Evolutionary conservation across 2,888 invertebrate species (phyloP).

Genomic region (Microctonus aethiopoides): DNA sequence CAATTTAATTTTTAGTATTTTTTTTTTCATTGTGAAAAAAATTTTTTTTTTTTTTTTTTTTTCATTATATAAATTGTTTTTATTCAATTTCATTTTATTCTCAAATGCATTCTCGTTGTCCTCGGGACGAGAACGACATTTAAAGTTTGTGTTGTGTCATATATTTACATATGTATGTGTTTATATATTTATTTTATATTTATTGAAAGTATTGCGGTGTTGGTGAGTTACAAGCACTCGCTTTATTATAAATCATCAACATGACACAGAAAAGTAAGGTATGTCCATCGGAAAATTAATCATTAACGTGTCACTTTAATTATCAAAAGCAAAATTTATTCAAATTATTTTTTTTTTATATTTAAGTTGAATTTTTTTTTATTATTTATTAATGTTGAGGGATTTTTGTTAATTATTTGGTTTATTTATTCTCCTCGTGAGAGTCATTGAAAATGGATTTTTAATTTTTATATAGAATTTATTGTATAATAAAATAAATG

Average conservation of each 20-base stretch:
- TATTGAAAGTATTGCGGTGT: too few relatives aligned
- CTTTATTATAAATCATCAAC: conserved; percentile 19
- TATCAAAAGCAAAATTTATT: too few relatives aligned
- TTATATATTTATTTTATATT: not conserved
- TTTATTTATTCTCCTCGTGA: too few relatives aligned
- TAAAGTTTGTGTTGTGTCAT: not conserved
- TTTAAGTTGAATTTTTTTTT: too few relatives aligned
- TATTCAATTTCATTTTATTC: not conserved
- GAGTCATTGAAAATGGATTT: too few relatives aligned
- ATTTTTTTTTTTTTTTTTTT: not conserved
- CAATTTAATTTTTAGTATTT: not conserved
- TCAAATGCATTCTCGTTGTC: not conserved
- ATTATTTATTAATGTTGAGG: too few relatives aligned
- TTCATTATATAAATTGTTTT: not conserved
- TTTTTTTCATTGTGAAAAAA: not conserved
- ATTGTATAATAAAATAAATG: too few relatives aligned
- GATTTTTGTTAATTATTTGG: too few relatives aligned
- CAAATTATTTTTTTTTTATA: too few relatives aligned
- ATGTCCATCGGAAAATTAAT: conserved; percentile 34
- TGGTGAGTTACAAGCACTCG: not conserved
- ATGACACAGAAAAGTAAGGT: conserved; percentile 59
- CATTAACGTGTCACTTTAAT: not conserved
- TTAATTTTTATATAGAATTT: too few relatives aligned
- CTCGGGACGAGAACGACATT: not conserved
- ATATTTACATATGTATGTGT: not conserved